Evolutionary conservation across 2,797 vertebrate genomes (phyloP).

Genomic region (Kryptopterus vitreolus): DNA sequence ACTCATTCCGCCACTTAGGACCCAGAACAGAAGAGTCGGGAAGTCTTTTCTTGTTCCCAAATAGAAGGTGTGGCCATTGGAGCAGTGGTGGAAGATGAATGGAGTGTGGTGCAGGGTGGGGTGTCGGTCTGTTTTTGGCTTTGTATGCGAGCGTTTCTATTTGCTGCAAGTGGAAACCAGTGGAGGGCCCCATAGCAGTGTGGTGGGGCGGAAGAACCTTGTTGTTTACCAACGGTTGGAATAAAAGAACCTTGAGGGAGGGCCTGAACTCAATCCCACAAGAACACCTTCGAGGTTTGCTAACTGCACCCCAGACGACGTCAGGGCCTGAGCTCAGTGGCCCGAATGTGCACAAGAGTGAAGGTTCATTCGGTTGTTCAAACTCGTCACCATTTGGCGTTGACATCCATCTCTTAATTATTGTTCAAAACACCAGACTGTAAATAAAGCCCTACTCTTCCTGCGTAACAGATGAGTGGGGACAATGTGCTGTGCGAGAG

Average conservation of each 20-base stretch:
- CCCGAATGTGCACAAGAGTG: not conserved
- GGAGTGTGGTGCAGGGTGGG: no score
- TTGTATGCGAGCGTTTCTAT: no score
- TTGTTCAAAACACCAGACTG: not conserved
- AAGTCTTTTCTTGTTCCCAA: no score
- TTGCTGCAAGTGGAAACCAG: no score
- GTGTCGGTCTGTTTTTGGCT: no score
- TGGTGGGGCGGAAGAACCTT: no score
- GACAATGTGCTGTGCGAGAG: constrained; percentile 27
- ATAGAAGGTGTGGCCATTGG: no score
- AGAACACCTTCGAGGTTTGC: not conserved
- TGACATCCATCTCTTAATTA: not conserved
- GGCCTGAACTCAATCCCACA: not conserved
- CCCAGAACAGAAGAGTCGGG: no score
- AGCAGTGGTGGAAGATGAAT: no score
- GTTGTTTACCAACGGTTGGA: not conserved
- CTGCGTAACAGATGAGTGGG: not conserved
- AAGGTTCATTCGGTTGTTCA: not conserved
- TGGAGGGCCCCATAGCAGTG: no score
- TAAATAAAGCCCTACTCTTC: not conserved
- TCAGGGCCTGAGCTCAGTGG: not conserved
- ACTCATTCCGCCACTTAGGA: no score
- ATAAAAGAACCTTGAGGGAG: no score
- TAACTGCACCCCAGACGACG: not conserved
- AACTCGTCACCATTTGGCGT: not conserved